Evolutionary conservation across 2,113 vertebrate genomes (phyloP), one percentile per base, ranked within the genome.

Genomic region (Chionodraco myersi): DNA sequence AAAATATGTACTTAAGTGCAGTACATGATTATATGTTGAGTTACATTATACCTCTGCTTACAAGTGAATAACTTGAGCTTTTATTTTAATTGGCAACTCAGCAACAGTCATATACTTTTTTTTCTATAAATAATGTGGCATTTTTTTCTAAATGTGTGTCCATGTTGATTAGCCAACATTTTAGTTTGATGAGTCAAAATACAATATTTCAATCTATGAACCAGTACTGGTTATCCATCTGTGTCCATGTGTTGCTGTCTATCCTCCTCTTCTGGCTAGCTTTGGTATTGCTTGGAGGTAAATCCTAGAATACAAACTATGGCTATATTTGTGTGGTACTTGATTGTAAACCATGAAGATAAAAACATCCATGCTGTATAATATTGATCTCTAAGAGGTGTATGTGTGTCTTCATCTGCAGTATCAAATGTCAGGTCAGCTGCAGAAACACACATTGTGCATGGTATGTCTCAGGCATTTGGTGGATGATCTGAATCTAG

Each of bases 241-340:
- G 6, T 14, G 11, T 63, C 2, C 12, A 77, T 87, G 41, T 74
- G 56, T 85, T 78, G 84, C 58, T 72, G 56, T 86, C 48, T 83
- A 79, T 10, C 72, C 2, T 86, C 92, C 90, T 89, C 93, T 86
- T 59, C 75, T 94, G 94, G 91, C n/a, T 6, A 13, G 2, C 1
- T 7, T 7, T 54, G 56, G 75, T 75, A 83, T n/a, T 84, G 65
- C 77, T 30, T 9, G 0, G 1, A 64, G 23, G 3, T 10, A 23
- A 26, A 21, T 7, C 30, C 12, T n/a, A 0, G 9, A 6, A 2
- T 45, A 1, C 47, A 21, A 57, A 2, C 15, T 7, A 21, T 26
- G 52, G 12, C 2, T 6, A 41, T 4, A 23, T 36, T 34, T 10
- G 3, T 21, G 1, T 54, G 11, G 4, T 49, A 13, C 12, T 47